Conservation (phyloP, 2,888 invertebrate genomes). For the Lacanobia wlatinum region DNA sequence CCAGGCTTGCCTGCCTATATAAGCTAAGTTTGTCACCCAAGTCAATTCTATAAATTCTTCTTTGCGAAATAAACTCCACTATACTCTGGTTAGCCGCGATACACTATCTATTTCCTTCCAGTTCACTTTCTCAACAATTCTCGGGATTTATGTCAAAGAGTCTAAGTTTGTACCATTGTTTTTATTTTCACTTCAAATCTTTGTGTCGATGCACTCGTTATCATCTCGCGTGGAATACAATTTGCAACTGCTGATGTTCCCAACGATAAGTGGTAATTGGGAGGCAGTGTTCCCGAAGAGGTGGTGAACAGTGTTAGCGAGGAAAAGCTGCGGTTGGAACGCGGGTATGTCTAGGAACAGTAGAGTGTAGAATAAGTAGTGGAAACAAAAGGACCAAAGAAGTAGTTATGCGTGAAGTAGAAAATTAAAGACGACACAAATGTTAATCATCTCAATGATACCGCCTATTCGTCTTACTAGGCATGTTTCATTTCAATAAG, state of each 20-base stretch:
- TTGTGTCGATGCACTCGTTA: conserved; percentile 80
- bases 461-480: not conserved
- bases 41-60: conserved; percentile 27
- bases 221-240: conserved; percentile 77
- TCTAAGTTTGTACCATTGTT: conserved; percentile 70
- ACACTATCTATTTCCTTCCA: conserved; percentile 45
- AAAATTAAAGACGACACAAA: not conserved
- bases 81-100: conserved; percentile 32
- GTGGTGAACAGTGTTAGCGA: conserved; percentile 15
- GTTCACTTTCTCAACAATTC: conserved; percentile 62
- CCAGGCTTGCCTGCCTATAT: not conserved
- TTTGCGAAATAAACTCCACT: conserved; percentile 23
- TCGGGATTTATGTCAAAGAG: conserved; percentile 60
- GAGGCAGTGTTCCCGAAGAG: conserved; percentile 64
- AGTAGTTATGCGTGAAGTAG: too few relatives aligned
- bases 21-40: not conserved
- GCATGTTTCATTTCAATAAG: too few relatives aligned
- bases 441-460: not conserved
- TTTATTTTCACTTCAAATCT: conserved; percentile 75
- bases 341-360: conserved; percentile 13
- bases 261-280: conserved; percentile 88
- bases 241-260: conserved; percentile 86
- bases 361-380: not conserved
- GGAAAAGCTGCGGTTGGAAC: conserved; percentile 56
- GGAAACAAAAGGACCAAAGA: too few relatives aligned